Evolutionary conservation across 2,888 invertebrate species (phyloP), one percentile per base, ranked within the genome.

Genomic region (Chrysomela aeneicollis): DNA sequence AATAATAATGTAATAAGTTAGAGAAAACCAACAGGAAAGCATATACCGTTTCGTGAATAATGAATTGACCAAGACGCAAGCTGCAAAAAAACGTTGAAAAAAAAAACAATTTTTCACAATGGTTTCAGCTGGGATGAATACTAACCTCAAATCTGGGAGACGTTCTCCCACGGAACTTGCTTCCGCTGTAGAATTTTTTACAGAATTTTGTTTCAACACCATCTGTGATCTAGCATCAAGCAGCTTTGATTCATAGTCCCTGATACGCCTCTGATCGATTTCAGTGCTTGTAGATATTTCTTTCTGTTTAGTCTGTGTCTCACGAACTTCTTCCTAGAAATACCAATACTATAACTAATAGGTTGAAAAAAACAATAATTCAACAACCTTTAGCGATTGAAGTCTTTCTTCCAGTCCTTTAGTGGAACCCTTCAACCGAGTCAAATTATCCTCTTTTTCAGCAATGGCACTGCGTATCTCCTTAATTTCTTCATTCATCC

Each of bases 141-240:
- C 26, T 26, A 74, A 87, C 87, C 86, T 85, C 0, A 84, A 80
- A 6, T 85, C 82, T 0, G 83, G 76, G 4, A 87, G 79, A 70
- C 87, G 81, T 0, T 83, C 78, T 30, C 88, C 87, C 12, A 84
- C 74, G 37, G 72, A 76, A 50, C 79, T 76, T 0, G 89, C 88
- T 55, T 84, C 82, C 22, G 76, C 77, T 21, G 82, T 81, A 19
- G 85, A 81, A 15, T 82, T 79, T 26, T 79, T 71, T 18, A 87
- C 71, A 64, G 83, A 82, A 57, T 73, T 74, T 70, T 84, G 82
- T 71, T 86, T 85, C 18, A 85, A 83, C 49, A 82, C 74, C 6
- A 85, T 71, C 8, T 82, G 78, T 42, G 82, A 79, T 64, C 80
- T 70, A 59, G 77, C 78, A 4, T 68, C 59, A 6, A 71, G 64